A percentile compares a stretch with the other conserved stretches of the same genome.
Conservation (phyloP, 2,797 vertebrate species). For the Anguilla marmorata region DNA sequence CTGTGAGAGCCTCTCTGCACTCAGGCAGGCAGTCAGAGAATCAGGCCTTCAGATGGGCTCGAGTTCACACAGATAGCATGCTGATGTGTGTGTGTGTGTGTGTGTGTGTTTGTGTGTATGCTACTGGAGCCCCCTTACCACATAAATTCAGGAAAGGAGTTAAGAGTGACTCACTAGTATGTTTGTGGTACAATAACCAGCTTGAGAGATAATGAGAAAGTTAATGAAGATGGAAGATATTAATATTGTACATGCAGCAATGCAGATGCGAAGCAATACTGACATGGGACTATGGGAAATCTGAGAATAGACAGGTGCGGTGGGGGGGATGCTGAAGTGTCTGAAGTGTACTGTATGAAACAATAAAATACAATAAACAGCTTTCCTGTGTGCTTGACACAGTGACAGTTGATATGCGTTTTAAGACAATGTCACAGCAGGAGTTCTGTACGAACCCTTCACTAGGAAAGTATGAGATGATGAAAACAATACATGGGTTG, state of each 20-base stretch:
- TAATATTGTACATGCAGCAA: background rate
- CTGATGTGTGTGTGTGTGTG: too few relatives aligned
- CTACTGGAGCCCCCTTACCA: background rate
- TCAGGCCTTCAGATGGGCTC: too few relatives aligned
- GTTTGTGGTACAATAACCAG: background rate
- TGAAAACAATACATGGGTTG: background rate
- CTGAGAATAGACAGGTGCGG: background rate
- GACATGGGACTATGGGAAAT: background rate
- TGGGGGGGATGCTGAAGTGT: background rate
- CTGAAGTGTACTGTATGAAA: background rate
- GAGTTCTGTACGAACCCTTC: background rate
- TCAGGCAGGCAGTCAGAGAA: too few relatives aligned
- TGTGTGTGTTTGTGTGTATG: background rate
- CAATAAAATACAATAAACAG: background rate
- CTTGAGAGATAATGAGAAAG: background rate
- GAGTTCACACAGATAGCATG: too few relatives aligned
- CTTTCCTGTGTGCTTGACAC: background rate
- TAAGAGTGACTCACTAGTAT: background rate
- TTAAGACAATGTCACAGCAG: slow-evolving; percentile 6
- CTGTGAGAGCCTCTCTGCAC: too few relatives aligned
- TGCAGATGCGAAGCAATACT: background rate
- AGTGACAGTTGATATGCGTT: background rate
- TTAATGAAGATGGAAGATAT: background rate
- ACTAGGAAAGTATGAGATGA: background rate
- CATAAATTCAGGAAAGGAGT: background rate